phyloP scores from a whole-genome alignment of 2,113 vertebrate species.

The Syrmaticus mikado region DNA sequence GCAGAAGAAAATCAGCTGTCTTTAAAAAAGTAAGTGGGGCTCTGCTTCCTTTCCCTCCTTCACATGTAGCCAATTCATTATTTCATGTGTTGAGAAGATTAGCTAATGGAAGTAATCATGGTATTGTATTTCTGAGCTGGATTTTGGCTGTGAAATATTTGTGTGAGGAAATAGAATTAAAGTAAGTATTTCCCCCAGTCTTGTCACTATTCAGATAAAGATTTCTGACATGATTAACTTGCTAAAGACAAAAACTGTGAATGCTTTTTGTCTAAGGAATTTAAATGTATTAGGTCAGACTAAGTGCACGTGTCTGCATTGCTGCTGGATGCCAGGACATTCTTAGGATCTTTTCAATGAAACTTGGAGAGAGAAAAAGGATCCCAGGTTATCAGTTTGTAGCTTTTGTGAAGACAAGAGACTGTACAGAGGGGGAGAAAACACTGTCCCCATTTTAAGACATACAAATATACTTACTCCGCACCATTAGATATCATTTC shows the following conservation, averaged over 20 bases:
- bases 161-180: not conserved
- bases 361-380: not conserved
- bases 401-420: not conserved
- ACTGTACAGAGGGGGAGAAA: accelerated
- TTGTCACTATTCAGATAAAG: not conserved
- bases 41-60: not conserved
- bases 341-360: accelerated
- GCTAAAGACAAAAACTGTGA: not conserved
- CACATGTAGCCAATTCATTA: not conserved
- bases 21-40: conserved; percentile 71
- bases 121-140: not conserved
- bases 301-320: not conserved
- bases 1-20: conserved; percentile 54
- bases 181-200: not conserved
- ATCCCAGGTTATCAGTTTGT: not conserved
- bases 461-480: not conserved
- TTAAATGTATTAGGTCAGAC: not conserved
- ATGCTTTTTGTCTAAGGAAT: not conserved
- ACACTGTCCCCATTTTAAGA: not conserved
- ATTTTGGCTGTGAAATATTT: not conserved
- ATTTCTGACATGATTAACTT: not conserved
- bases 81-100: not conserved
- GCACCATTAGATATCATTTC: not conserved
- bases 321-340: not conserved
- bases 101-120: not conserved